Evolutionary conservation across 1,140 invertebrate genomes (phyloP), one percentile per base, ranked within the genome.

Genomic region (Trachymyrmex septentrionalis): DNA sequence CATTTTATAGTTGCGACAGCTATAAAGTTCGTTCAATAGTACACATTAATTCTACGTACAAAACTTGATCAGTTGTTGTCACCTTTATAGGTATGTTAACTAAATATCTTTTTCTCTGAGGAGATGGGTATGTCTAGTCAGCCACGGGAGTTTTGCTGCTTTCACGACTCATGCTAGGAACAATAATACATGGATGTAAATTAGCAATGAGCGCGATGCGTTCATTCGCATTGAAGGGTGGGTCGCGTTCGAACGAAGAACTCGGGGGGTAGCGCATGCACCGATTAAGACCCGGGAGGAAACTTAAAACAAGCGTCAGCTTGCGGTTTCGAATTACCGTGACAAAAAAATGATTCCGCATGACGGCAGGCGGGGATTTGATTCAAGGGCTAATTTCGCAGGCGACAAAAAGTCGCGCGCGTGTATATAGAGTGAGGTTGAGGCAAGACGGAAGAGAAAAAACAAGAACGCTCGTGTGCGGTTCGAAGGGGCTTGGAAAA

Each of bases 301-400:
- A 85, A 92, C 66, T 84, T 80, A 75, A 89, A 92, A 92, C 92
- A 90, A 90, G 86, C 69, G 85, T 64, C 55, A 67, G 69, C 80
- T 67, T 86, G 27, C 76, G 87, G 87, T 93, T 90, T 93, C 87
- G 89, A 85, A 86, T 92, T 92, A 88, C 89, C 3, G 38, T 50
- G 3, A 34, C 16, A 78, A 86, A 86, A 72, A 67, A 66, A 38
- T 73, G 14, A 84, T 73, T 63, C 3, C 21, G 19, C 59, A 30
- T 48, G 55, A 77, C 77, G 57, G 63, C 34, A 59, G 90, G 86
- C 87, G 84, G 89, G 73, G 86, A 76, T 78, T 88, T 93, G 92
- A 94, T 94, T 94, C 92, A 91, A 92, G 91, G 64, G 87, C 90
- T 93, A 92, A 94, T 94, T 94, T 93, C 85, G 82, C 89, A 92